phyloP scores from a whole-genome alignment of 2,113 vertebrate genomes.

The Ammodramus savannarum region DNA sequence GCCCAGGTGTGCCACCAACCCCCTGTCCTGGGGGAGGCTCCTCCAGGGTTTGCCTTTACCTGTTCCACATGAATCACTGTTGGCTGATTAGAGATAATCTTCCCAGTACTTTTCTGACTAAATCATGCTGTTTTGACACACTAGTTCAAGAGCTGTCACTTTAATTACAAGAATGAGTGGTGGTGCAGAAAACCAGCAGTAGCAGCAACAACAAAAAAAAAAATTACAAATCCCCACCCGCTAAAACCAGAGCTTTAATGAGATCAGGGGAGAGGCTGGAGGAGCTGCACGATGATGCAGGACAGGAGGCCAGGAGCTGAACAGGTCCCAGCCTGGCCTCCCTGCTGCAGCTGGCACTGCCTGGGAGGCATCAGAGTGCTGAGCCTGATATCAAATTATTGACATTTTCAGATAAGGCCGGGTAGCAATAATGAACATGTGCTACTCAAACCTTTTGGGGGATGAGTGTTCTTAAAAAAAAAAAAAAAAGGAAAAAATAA shows the following conservation, averaged over 20 bases:
- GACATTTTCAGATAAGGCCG: not conserved
- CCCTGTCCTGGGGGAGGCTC: not conserved
- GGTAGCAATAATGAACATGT: not conserved
- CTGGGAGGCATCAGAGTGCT: not conserved
- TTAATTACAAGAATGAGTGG: slow-evolving; percentile 16
- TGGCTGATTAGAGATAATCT: slow-evolving; percentile 4
- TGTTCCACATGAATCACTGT: not conserved
- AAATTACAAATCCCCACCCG: not conserved
- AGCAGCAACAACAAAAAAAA: not conserved
- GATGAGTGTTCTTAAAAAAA: not conserved
- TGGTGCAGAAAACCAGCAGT: slow-evolving; percentile 15
- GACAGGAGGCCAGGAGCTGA: not conserved
- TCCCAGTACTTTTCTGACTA: slow-evolving; percentile 22
- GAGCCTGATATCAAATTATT: not conserved
- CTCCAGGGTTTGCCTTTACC: not conserved
- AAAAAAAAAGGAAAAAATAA: not conserved
- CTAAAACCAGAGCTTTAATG: not conserved
- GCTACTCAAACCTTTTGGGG: not conserved
- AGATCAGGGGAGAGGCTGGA: not conserved
- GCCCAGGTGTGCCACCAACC: not conserved
- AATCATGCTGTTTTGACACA: slow-evolving; percentile 34
- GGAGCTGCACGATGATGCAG: fast-evolving
- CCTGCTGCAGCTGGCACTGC: not conserved
- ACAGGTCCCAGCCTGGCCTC: not conserved
- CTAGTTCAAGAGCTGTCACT: slow-evolving; percentile 45